These are phyloP conservation scores for Rutpela maculata DNA, from an alignment of 2,888 invertebrate species.

Conservation along the genomic window DNA sequence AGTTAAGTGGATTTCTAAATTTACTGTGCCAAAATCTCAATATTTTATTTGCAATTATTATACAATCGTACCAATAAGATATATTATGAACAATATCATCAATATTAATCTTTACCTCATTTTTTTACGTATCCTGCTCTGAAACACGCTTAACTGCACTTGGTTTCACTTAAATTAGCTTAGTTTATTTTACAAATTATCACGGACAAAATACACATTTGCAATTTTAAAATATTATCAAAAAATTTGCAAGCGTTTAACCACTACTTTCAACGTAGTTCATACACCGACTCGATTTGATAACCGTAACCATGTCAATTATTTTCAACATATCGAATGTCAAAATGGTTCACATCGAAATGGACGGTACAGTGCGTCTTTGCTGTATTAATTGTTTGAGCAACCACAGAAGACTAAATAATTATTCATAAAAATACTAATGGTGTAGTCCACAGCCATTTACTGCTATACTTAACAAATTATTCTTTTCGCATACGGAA, in stretches of 20 bases:
- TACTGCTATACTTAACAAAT: constrained; percentile 42
- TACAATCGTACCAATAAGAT: no score
- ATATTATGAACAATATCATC: background rate
- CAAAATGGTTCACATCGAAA: background rate
- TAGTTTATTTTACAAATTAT: background rate
- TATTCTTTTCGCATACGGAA: constrained; percentile 56
- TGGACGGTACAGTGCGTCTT: background rate
- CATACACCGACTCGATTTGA: background rate
- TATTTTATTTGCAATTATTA: no score
- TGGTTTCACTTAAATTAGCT: background rate
- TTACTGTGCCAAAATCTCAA: no score
- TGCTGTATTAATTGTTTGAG: background rate
- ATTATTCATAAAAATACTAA: constrained; percentile 9
- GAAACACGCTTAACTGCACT: background rate
- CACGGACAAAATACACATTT: background rate
- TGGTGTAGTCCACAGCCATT: constrained; percentile 4
- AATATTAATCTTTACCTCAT: background rate
- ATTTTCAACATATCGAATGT: background rate
- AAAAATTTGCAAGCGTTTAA: background rate
- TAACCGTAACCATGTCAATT: background rate
- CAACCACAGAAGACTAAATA: constrained; percentile 2
- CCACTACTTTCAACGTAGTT: background rate
- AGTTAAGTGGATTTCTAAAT: no score
- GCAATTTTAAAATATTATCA: background rate
- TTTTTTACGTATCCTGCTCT: background rate